Base-by-base conservation (phyloP, 2,797 vertebrate species). In the Hemibagrus guttatus region DNA sequence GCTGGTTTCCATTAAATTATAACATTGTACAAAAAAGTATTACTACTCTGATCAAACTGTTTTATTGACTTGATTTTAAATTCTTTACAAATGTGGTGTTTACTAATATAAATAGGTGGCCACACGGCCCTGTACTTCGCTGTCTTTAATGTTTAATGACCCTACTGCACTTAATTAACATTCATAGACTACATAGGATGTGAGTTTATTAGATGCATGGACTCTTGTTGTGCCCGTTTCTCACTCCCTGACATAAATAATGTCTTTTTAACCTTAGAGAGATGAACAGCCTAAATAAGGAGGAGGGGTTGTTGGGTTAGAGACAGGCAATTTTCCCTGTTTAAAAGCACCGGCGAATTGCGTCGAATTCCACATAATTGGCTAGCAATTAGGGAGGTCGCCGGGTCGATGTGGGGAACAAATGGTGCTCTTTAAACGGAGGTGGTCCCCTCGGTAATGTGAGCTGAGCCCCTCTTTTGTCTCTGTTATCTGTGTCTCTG, bases 311-410 rank as follows among this genome's bases (percentile, higher is more conserved):
- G 42, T 28, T 78, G 52, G 21, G 84, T 71, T 82, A 78, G 71
- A 84, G 87, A 89, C 89, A 89, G 83, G 87, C 87, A 91, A 91
- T 91, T 91, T 91, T 90, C 86, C 86, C 35, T 74, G 87, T 88
- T 91, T 88, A 88, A 87, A 79, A 88, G 89, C 82, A 86, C 59
- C n/a, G 91, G 93, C 91, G 94, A 95, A 94, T 91, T 91, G 64
- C 74, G 93, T 93, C 91, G 93, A 95, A 95, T 96, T 95, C 92
- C 90, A 95, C 96, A 94, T 96, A 97, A 97, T 97, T 97, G 97
- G 95, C 93, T 95, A 91, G 96, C 96, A 96, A 96, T 97, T 97
- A 96, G 94, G 91, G 93, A 95, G 96, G 97, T 97, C 96, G 94
- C 86, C 89, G 92, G 96, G 96, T 97, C 95, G 94, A 95, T 92